Evolutionary conservation across 1,140 invertebrate species (phyloP), one percentile per base, ranked within the genome.

Genomic region (Watersipora subatra): DNA sequence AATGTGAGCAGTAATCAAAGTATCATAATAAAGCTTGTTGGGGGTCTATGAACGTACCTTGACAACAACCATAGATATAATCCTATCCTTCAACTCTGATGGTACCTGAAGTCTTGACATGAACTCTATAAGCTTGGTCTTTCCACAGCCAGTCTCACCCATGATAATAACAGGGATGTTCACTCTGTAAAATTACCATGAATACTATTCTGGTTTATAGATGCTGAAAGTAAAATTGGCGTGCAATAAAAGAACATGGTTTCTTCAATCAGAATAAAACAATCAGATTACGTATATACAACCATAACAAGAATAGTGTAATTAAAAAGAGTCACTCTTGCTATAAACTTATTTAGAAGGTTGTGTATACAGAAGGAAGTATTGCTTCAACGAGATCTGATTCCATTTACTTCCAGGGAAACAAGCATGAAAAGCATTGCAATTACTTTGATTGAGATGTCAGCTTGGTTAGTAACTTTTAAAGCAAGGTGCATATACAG

Each of bases 111-210:
- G 63, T 24, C 68, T 67, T 68, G 73, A 76, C 63, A 77, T 65
- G 66, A 77, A 77, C 26, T 72, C 71, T n/a, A 77, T 69, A 29
- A 77, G 66, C 59, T 71, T 67, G 1, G 76, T 77, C 61, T 77
- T 78, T 57, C 76, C 76, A 68, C 76, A 78, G 12, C 76, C 76
- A 3, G 76, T 78, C 65, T 78, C 76, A 15, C 76, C 76, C 76
- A 78, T 78, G 28, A 78, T 66, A 58, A 78, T 69, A 2, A 78
- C 76, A 26, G 76, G 76, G 55, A 78, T 76, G 62, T 71, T 68
- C 68, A 76, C 76, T 61, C 75, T 75, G 62, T 19, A 66, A 63
- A n/a, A n/a, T n/a, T n/a, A n/a, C n/a, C n/a, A n/a, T n/a, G n/a
- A n/a, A n/a, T n/a, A n/a, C n/a, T n/a, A n/a, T n/a, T 12, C 7